Conservation (phyloP, 2,113 vertebrate genomes). For the Hipposideros armiger region DNA sequence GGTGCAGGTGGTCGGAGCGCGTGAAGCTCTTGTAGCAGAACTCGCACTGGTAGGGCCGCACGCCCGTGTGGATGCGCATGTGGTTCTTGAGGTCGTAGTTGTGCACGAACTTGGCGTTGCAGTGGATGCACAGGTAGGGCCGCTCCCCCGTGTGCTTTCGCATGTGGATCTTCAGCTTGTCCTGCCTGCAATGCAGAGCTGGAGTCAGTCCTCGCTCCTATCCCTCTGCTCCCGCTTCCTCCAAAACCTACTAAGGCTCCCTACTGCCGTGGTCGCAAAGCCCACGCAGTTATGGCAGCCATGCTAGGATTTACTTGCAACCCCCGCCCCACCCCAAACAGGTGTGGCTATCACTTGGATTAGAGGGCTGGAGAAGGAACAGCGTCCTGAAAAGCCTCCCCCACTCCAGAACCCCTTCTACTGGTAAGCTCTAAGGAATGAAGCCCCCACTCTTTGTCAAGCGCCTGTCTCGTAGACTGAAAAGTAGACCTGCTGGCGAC, state of each 20-base stretch:
- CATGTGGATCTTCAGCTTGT: slow-evolving; percentile 99
- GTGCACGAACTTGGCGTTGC: slow-evolving; percentile 99
- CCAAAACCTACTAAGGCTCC: neutral
- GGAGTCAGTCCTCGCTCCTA: neutral
- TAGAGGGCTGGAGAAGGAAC: neutral
- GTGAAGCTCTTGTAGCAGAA: slow-evolving; percentile 99
- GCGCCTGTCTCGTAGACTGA: neutral
- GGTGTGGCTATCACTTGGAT: neutral
- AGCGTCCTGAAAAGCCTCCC: neutral
- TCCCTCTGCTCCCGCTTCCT: neutral
- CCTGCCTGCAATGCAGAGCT: slow-evolving; percentile 91
- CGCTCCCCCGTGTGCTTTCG: slow-evolving; percentile 98
- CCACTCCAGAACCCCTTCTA: neutral
- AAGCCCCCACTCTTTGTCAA: neutral
- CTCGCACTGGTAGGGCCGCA: slow-evolving; percentile 98
- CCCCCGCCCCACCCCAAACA: neutral
- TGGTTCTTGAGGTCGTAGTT: slow-evolving; percentile 99
- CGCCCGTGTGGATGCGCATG: slow-evolving; percentile 98
- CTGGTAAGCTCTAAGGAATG: neutral
- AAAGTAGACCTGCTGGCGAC: neutral
- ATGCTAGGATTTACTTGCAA: neutral
- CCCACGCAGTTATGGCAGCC: neutral
- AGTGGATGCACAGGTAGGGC: slow-evolving; percentile 98
- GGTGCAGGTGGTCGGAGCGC: slow-evolving; percentile 97
- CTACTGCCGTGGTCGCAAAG: accelerated